Base-by-base conservation (phyloP, 2,113 vertebrate genomes). In the Lampris incognitus region DNA sequence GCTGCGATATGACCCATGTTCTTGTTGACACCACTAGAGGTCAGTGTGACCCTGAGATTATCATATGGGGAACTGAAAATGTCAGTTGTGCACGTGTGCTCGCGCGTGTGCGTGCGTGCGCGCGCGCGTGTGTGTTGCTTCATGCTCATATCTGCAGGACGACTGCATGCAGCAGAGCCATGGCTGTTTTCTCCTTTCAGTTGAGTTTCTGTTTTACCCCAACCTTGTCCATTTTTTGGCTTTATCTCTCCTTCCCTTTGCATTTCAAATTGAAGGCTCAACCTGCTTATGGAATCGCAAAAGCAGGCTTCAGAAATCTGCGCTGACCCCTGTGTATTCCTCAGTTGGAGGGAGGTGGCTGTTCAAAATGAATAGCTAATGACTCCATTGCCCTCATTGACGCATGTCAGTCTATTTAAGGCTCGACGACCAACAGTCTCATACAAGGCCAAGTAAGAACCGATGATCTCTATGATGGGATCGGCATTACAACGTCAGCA, bases 321-420 rank as follows among this genome's bases (percentile, higher is more conserved):
- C 7, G 69, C 79, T 83, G 11, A 39, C 79, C 70, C 66, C 49
- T 6, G 76, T 62, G 63, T 82, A 63, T 76, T 66, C 75, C 82
- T 63, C 79, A 10, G 81, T 66, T 41, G 65, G 80, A 68, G 78
- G 69, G 76, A 79, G 84, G 66, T 52, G 42, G 73, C 74, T 63
- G 69, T 85, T 92, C 88, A 82, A 76, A 85, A 76, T 85, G 84
- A 92, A 86, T 82, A 80, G 84, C 66, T 84, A 87, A 91, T 81
- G 84, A 84, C 90, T 84, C 77, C 51, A 56, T 81, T 87, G 87
- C 80, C 85, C 87, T 88, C 87, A 83, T 87, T 87, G 88, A 91
- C 87, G 77, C 76, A 70, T 87, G 88, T 85, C 91, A 81, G 85
- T 92, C 90, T 91, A 91, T 91, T 92, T 92, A 87, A 85, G 87